Percentiles rank a stretch among this genome's conserved stretches.
Evolutionary conservation across 2,888 invertebrate genomes (phyloP).

Genomic region (Phoenoteleia sp.): DNA sequence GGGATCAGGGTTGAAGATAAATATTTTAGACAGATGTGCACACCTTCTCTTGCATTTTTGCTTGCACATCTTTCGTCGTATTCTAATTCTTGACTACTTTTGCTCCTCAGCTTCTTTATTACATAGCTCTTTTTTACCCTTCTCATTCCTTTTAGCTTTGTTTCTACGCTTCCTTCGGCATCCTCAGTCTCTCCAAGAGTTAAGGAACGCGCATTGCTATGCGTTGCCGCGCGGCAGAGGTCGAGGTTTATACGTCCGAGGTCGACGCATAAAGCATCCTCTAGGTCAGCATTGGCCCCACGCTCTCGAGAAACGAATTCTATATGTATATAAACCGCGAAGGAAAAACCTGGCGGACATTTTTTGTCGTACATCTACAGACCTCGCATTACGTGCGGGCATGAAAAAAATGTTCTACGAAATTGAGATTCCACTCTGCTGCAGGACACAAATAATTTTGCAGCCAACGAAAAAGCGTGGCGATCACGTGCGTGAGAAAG

Average conservation of each 20-base stretch:
- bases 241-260: slow-evolving; percentile 79
- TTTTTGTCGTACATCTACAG: slow-evolving; percentile 54
- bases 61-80: slow-evolving; percentile 24
- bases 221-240: slow-evolving; percentile 79
- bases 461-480: background rate
- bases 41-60: slow-evolving; percentile 43
- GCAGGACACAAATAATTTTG: slow-evolving; percentile 43
- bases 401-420: slow-evolving; percentile 78
- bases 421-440: slow-evolving; percentile 77
- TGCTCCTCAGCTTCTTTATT: slow-evolving; percentile 52
- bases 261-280: slow-evolving; percentile 83
- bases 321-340: slow-evolving; percentile 47
- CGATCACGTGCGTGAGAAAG: background rate
- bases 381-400: slow-evolving; percentile 75
- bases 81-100: slow-evolving; percentile 54
- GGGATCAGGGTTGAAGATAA: slow-evolving; percentile 56
- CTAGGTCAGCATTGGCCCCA: slow-evolving; percentile 75
- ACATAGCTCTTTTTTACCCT: slow-evolving; percentile 9
- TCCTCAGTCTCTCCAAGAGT: slow-evolving; percentile 47
- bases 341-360: slow-evolving; percentile 68
- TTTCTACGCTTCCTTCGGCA: slow-evolving; percentile 38
- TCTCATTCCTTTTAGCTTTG: slow-evolving; percentile 26
- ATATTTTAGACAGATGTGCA: slow-evolving; percentile 66
- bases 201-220: slow-evolving; percentile 81
- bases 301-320: slow-evolving; percentile 69